phyloP scores from a whole-genome alignment of 92 coral and sea anemone genomes.

The Epizoanthus illoricatus region DNA sequence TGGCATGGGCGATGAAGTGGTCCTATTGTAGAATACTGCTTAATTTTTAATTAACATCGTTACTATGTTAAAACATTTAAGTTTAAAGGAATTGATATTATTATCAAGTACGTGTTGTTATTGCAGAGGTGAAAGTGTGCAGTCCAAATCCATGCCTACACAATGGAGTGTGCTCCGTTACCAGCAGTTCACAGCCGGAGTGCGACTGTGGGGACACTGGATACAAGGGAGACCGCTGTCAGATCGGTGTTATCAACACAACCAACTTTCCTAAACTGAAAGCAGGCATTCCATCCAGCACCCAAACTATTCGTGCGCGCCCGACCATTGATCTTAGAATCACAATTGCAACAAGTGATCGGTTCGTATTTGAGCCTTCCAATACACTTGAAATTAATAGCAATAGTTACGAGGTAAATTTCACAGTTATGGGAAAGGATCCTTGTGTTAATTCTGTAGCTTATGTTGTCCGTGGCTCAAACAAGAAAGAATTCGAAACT shows the following conservation, averaged over 20 bases:
- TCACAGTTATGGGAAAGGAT: conserved; percentile 17
- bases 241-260: conserved; percentile 46
- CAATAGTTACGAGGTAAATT: background rate
- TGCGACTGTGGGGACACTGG: conserved; percentile 61
- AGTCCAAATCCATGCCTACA: conserved; percentile 60
- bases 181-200: conserved; percentile 15
- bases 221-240: conserved; percentile 49
- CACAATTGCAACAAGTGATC: background rate
- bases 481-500: conserved; percentile 20
- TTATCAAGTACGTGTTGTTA: background rate
- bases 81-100: background rate
- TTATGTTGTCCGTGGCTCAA: conserved; percentile 13
- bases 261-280: conserved; percentile 49
- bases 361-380: conserved; percentile 28
- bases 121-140: conserved; percentile 40
- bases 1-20: too few species aligned
- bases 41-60: too few species aligned
- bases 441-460: conserved; percentile 34
- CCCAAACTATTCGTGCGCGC: conserved; percentile 39
- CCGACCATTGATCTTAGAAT: conserved; percentile 27
- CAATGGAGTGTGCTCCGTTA: conserved; percentile 45
- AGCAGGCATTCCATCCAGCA: conserved; percentile 1
- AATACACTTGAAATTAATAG: background rate
- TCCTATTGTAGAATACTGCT: too few species aligned
- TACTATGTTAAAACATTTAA: too few species aligned